These are phyloP conservation scores for Philopotamus ludificatus DNA, from an alignment of 1,140 invertebrate genomes.

Conservation along the genomic window DNA sequence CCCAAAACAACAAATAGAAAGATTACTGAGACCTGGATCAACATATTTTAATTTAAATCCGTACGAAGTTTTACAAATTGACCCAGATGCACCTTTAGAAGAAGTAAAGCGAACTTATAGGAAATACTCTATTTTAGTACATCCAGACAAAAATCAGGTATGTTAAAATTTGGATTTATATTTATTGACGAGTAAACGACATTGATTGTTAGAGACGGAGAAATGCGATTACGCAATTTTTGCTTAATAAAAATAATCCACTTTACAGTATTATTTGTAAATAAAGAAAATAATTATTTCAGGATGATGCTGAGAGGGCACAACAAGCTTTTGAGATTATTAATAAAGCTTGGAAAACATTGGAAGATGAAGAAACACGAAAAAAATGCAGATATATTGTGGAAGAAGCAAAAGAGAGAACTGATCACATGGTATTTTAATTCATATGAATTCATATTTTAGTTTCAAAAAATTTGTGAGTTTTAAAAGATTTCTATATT, in stretches of 20 bases:
- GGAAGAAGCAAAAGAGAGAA: slow-evolving; percentile 92
- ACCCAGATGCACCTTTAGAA: slow-evolving; percentile 83
- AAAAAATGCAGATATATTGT: slow-evolving; percentile 95
- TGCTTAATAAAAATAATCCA: slow-evolving; percentile 1
- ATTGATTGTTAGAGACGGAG: too few species aligned
- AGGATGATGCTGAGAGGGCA: slow-evolving; percentile 91
- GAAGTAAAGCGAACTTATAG: slow-evolving; percentile 97
- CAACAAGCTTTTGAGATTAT: slow-evolving; percentile 94
- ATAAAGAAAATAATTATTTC: slow-evolving; percentile 45
- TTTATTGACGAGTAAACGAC: not conserved
- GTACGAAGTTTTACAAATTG: slow-evolving; percentile 93
- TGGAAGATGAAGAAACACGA: slow-evolving; percentile 93
- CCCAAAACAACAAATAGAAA: slow-evolving; percentile 92
- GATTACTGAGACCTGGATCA: slow-evolving; percentile 87
- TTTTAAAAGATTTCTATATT: not conserved
- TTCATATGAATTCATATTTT: slow-evolving; percentile 31
- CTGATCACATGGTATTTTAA: slow-evolving; percentile 85
- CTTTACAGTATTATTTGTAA: not conserved
- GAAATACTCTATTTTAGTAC: slow-evolving; percentile 93
- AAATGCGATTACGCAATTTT: not conserved
- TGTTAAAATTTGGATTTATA: slow-evolving; percentile 8
- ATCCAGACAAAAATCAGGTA: slow-evolving; percentile 93
- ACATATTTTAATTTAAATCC: slow-evolving; percentile 97
- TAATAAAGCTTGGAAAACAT: slow-evolving; percentile 93
- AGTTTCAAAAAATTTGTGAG: slow-evolving; percentile 95